Evolutionary conservation across 2,888 invertebrate genomes (phyloP).

Genomic region (Heliconius charithonia): DNA sequence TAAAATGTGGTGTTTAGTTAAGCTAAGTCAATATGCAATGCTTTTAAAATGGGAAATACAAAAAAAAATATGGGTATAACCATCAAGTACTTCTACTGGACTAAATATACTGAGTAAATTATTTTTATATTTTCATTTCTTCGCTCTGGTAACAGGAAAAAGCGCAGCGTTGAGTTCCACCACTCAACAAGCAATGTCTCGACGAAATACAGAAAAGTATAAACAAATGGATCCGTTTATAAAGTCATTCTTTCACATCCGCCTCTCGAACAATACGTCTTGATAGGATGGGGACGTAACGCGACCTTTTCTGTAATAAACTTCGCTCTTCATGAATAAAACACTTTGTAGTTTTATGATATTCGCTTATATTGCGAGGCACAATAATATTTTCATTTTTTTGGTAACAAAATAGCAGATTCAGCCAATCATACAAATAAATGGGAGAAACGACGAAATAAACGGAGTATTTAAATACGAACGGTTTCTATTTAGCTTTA

Average conservation of each 20-base stretch:
- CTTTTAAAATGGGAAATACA: too few species aligned
- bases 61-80: too few species aligned
- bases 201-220: background rate
- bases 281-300: conserved; percentile 17
- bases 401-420: background rate
- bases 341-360: conserved; percentile 26
- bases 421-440: background rate
- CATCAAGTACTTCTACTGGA: too few species aligned
- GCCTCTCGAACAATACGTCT: conserved; percentile 21
- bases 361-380: background rate
- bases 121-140: too few species aligned
- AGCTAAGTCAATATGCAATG: too few species aligned
- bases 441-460: background rate
- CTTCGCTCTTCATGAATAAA: conserved; percentile 25
- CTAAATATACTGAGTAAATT: too few species aligned
- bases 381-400: background rate
- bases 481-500: background rate
- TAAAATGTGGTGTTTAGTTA: too few species aligned
- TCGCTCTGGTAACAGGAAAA: too few species aligned
- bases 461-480: background rate
- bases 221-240: background rate
- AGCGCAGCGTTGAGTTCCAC: too few species aligned
- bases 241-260: conserved; percentile 17
- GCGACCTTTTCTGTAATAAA: conserved; percentile 27
- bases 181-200: too few species aligned